phyloP scores from a whole-genome alignment of 2,888 invertebrate genomes.

The Eupithecia dodoneata region DNA sequence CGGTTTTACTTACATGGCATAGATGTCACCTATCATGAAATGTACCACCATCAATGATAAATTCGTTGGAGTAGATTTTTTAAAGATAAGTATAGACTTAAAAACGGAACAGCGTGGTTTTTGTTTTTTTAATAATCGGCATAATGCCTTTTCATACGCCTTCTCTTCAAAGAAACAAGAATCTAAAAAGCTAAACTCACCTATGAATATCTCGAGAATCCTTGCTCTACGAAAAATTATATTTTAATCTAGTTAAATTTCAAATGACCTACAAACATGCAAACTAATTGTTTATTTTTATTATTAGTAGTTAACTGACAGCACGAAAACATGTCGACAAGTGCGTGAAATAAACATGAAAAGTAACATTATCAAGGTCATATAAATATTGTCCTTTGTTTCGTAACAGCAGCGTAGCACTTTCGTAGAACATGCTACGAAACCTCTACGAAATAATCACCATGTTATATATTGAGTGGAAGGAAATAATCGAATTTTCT shows the following conservation, averaged over 20 bases:
- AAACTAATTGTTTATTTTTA: neutral
- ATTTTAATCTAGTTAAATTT: neutral
- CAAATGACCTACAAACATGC: neutral
- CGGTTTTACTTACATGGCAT: neutral
- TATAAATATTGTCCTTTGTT: constrained; percentile 1
- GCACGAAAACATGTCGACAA: neutral
- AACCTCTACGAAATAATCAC: neutral
- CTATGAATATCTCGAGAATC: neutral
- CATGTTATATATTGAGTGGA: neutral
- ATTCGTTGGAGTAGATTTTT: neutral
- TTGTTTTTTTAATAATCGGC: neutral
- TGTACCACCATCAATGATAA: neutral
- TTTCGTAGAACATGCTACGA: neutral
- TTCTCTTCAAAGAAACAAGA: neutral
- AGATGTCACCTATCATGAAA: neutral
- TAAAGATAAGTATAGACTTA: neutral
- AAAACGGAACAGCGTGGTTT: neutral
- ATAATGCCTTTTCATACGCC: neutral
- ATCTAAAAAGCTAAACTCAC: neutral
- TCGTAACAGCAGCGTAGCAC: constrained; percentile 1
- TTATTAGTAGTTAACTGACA: neutral
- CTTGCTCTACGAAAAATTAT: neutral
- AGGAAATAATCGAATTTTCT: neutral
- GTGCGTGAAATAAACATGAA: constrained; percentile 1
- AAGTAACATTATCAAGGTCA: neutral